Percentiles rank a stretch among this genome's conserved stretches.
Evolutionary conservation across 2,888 invertebrate species (phyloP).

Genomic region (Drosophila mayaguana): DNA sequence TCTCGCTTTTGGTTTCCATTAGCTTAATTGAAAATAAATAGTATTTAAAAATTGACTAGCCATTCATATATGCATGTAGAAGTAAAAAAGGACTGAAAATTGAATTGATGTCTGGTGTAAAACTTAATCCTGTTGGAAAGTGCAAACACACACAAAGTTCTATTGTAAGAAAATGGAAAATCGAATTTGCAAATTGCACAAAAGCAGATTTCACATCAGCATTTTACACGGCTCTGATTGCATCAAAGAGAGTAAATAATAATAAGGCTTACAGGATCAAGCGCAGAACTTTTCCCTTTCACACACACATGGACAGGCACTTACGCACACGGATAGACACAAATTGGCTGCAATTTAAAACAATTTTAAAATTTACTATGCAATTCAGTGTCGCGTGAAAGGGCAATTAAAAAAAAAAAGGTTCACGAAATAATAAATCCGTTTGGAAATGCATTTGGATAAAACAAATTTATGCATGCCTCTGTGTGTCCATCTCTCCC

Average conservation of each 20-base stretch:
- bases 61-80: not conserved
- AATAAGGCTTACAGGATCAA: constrained; percentile 61
- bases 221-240: constrained; percentile 21
- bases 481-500: not conserved
- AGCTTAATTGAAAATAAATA: not conserved
- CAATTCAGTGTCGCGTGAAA: constrained; percentile 34
- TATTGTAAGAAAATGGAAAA: constrained; percentile 18
- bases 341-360: constrained; percentile 69
- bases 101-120: constrained; percentile 10
- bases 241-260: constrained; percentile 43
- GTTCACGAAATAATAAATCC: constrained; percentile 72
- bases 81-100: not conserved
- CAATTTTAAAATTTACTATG: constrained; percentile 63
- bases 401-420: constrained; percentile 62
- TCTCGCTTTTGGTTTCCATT: not conserved
- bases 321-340: constrained; percentile 1
- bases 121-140: constrained; percentile 24
- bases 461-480: constrained; percentile 22
- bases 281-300: constrained; percentile 1
- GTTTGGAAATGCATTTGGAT: constrained; percentile 39
- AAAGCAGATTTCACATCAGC: constrained; percentile 32
- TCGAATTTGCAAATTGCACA: constrained; percentile 17
- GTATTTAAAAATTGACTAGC: not conserved
- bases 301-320: not conserved
- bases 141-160: constrained; percentile 8